Evolutionary conservation across 2,797 vertebrate species (phyloP).

Genomic region (Pantherophis vulpinus): DNA sequence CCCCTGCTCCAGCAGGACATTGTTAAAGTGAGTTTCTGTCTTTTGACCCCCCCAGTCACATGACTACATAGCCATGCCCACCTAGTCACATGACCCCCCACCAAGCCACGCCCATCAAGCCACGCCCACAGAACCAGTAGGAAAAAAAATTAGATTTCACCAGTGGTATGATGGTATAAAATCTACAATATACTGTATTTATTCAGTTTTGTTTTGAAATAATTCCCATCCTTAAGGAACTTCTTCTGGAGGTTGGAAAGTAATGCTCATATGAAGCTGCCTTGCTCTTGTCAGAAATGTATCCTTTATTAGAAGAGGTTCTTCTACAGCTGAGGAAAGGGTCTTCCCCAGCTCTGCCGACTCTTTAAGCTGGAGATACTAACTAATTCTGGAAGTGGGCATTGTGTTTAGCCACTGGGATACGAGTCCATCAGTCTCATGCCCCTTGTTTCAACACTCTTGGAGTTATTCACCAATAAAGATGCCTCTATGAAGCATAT

Average conservation of each 20-base stretch:
- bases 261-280: background rate
- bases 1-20: too few relatives aligned
- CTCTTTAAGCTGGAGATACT: background rate
- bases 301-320: background rate
- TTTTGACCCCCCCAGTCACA: too few relatives aligned
- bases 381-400: background rate
- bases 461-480: background rate
- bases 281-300: background rate
- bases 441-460: background rate
- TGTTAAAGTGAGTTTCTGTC: too few relatives aligned
- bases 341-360: background rate
- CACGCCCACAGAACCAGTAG: too few relatives aligned
- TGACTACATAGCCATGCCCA: too few relatives aligned
- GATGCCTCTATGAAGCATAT: background rate
- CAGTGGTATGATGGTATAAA: background rate
- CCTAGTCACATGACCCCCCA: too few relatives aligned
- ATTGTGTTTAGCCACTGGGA: background rate
- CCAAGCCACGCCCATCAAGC: too few relatives aligned
- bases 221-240: background rate
- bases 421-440: background rate
- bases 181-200: background rate
- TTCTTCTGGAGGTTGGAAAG: background rate
- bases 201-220: background rate
- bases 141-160: too few relatives aligned
- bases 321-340: background rate